phyloP scores from a whole-genome alignment of 1,140 invertebrate genomes.

The Zelostemma sp. region DNA sequence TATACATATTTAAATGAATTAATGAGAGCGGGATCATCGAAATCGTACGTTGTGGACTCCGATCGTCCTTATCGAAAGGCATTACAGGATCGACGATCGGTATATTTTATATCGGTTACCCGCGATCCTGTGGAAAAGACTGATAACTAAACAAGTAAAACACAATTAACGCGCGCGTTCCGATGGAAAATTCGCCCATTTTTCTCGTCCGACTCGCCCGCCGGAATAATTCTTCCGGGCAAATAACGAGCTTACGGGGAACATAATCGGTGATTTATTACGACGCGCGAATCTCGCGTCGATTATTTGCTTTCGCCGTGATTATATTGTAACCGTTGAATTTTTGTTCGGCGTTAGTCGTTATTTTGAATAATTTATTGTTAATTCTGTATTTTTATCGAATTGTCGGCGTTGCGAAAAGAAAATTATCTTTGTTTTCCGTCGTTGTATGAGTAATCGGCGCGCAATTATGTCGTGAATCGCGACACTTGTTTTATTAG shows the following conservation, averaged over 20 bases:
- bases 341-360: slow-evolving; percentile 4
- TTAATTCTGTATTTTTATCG: background rate
- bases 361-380: slow-evolving; percentile 3
- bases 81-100: slow-evolving; percentile 42
- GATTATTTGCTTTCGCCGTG: slow-evolving; percentile 19
- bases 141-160: slow-evolving; percentile 42
- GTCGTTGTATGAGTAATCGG: no score
- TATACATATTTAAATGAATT: slow-evolving; percentile 22
- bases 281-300: slow-evolving; percentile 17
- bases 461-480: background rate
- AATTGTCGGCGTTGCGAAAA: no score
- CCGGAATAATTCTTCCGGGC: slow-evolving; percentile 15
- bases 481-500: background rate
- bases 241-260: slow-evolving; percentile 40
- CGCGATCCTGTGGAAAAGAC: slow-evolving; percentile 48
- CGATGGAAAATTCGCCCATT: slow-evolving; percentile 20
- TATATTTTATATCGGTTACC: slow-evolving; percentile 32
- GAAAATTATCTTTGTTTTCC: no score
- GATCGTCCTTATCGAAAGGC: slow-evolving; percentile 43
- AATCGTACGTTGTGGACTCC: slow-evolving; percentile 16
- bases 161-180: slow-evolving; percentile 22
- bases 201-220: slow-evolving; percentile 11
- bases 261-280: slow-evolving; percentile 14
- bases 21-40: slow-evolving; percentile 5
- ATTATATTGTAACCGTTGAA: slow-evolving; percentile 23